Conservation (phyloP, 2,888 invertebrate genomes). For the Dynastes maya region DNA sequence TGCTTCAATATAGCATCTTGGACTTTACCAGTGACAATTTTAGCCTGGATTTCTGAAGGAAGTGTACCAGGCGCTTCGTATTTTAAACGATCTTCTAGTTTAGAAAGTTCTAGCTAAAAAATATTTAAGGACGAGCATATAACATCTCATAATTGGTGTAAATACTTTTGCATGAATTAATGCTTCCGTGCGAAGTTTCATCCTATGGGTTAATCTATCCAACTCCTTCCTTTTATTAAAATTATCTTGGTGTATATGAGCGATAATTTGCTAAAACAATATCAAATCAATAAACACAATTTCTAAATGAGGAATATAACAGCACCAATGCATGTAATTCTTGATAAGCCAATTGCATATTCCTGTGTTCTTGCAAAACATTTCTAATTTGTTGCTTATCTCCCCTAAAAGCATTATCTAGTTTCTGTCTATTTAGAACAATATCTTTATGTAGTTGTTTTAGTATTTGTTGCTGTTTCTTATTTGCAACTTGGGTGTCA, state of each 20-base stretch:
- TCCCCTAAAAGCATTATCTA: constrained; percentile 75
- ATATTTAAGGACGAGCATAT: neutral
- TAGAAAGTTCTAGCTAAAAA: constrained; percentile 72
- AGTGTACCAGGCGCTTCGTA: constrained; percentile 72
- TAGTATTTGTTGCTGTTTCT: constrained; percentile 74
- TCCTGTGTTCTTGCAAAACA: constrained; percentile 74
- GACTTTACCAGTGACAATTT: constrained; percentile 76
- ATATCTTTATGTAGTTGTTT: constrained; percentile 75
- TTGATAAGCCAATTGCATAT: constrained; percentile 75
- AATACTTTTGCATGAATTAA: constrained; percentile 75
- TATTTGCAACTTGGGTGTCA: constrained; percentile 71
- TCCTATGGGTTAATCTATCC: constrained; percentile 75
- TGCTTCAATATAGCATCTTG: constrained; percentile 77
- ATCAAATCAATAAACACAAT: neutral
- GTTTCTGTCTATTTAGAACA: constrained; percentile 72
- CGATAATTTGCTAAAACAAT: constrained; percentile 74
- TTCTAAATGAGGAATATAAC: neutral
- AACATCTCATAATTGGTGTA: neutral
- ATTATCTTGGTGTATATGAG: constrained; percentile 76
- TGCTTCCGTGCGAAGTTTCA: constrained; percentile 75
- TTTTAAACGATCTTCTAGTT: constrained; percentile 72
- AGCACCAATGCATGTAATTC: constrained; percentile 67
- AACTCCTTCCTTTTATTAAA: constrained; percentile 77
- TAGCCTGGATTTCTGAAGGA: constrained; percentile 73
- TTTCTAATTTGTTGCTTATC: constrained; percentile 76